Percentiles rank a stretch among this genome's conserved stretches.
These are phyloP conservation scores for Poeciliopsis turrubarensis DNA, from an alignment of 2,113 vertebrate genomes.

Conservation along the genomic window DNA sequence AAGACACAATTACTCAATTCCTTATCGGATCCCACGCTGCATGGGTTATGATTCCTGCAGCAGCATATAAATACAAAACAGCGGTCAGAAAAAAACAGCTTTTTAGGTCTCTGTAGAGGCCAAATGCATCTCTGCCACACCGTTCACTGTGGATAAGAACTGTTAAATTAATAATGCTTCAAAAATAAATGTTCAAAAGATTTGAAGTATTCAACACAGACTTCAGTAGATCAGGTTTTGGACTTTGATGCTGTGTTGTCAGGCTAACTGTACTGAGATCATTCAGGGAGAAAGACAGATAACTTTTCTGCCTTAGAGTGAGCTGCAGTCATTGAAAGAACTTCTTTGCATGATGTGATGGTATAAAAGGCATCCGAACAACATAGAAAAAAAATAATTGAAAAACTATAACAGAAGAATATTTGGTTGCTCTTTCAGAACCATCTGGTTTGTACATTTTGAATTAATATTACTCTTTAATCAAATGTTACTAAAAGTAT, in stretches of 20 bases:
- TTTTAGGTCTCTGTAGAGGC: conserved; percentile 9
- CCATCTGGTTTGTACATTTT: neutral
- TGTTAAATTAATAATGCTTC: neutral
- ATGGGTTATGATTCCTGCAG: neutral
- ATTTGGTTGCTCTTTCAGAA: neutral
- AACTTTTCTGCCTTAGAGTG: neutral
- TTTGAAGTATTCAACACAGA: conserved; percentile 10
- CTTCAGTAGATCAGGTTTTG: conserved; percentile 24
- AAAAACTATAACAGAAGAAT: too few relatives aligned
- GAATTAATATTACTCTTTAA: neutral
- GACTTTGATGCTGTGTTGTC: conserved; percentile 56
- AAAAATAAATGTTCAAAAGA: neutral
- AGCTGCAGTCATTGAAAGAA: neutral
- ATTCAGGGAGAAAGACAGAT: neutral
- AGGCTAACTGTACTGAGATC: conserved; percentile 30
- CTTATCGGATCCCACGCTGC: conserved; percentile 35
- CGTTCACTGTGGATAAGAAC: neutral
- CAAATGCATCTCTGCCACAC: conserved; percentile 14
- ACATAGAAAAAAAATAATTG: too few relatives aligned
- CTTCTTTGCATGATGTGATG: neutral
- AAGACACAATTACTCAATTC: conserved; percentile 20
- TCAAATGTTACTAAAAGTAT: neutral
- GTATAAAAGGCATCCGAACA: neutral
- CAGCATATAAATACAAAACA: neutral
- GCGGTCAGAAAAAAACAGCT: conserved; percentile 8